These are phyloP conservation scores for Nymphalis urticae DNA, from an alignment of 2,888 invertebrate species.

Conservation along the genomic window DNA sequence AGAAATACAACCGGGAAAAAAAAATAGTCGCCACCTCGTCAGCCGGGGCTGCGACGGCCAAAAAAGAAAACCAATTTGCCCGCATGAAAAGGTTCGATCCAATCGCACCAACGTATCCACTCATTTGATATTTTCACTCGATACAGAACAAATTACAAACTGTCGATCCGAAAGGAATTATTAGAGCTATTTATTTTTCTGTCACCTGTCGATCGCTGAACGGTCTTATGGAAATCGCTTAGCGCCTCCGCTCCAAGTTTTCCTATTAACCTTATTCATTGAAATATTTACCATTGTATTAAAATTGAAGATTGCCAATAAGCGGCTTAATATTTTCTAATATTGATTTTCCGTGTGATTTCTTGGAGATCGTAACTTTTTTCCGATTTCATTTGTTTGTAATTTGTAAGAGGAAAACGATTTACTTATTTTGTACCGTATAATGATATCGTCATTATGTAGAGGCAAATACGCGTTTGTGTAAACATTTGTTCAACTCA, in stretches of 20 bases:
- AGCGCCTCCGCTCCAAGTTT: conserved; percentile 64
- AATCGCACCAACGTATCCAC: conserved; percentile 74
- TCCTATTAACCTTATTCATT: conserved; percentile 65
- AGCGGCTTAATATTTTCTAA: conserved; percentile 54
- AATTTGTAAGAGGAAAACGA: conserved; percentile 22
- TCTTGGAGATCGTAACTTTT: conserved; percentile 28
- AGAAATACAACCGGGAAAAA: conserved; percentile 75
- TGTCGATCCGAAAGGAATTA: conserved; percentile 62
- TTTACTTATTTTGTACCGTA: conserved; percentile 31
- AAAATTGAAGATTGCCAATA: conserved; percentile 55
- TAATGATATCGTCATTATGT: not conserved
- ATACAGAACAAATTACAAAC: conserved; percentile 78
- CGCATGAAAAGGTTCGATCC: conserved; percentile 80
- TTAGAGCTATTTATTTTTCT: conserved; percentile 72
- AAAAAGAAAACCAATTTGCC: conserved; percentile 81
- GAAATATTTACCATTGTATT: conserved; percentile 54
- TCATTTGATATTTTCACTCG: conserved; percentile 79
- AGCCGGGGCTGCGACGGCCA: conserved; percentile 65
- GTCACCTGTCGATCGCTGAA: conserved; percentile 70
- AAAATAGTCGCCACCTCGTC: conserved; percentile 71
- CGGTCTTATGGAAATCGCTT: conserved; percentile 67
- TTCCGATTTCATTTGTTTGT: conserved; percentile 19
- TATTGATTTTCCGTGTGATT: conserved; percentile 47
- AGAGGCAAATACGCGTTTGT: not conserved
- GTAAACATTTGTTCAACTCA: no score